A percentile compares a stretch with the other conserved stretches of the same genome.
Evolutionary conservation across 1,140 invertebrate genomes (phyloP).

Genomic region (Papilio dardanus): DNA sequence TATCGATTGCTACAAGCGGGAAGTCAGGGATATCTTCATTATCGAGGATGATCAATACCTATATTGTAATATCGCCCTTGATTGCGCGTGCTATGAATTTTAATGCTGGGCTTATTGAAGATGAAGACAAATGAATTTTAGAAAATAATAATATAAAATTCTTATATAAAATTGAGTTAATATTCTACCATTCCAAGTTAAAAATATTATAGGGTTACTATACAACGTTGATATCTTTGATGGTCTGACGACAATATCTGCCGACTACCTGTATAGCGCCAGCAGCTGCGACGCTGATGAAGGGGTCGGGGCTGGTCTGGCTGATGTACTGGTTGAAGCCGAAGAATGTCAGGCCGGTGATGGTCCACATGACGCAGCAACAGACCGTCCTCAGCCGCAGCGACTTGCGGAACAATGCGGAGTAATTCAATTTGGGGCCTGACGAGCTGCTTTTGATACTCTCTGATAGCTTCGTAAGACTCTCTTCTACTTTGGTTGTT

Average conservation of each 20-base stretch:
- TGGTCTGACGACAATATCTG: too few relatives aligned
- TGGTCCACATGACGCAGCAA: slow-evolving; percentile 87
- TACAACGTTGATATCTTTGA: too few relatives aligned
- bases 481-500: slow-evolving; percentile 78
- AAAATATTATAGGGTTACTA: too few relatives aligned
- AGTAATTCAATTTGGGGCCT: slow-evolving; percentile 81
- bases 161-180: too few relatives aligned
- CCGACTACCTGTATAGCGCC: slow-evolving; percentile 62
- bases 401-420: slow-evolving; percentile 87
- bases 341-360: slow-evolving; percentile 87
- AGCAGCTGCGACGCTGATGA: slow-evolving; percentile 85
- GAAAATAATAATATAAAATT: too few relatives aligned
- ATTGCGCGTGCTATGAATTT: neutral
- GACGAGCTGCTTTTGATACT: slow-evolving; percentile 53
- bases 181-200: too few relatives aligned
- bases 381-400: slow-evolving; percentile 87
- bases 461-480: slow-evolving; percentile 58
- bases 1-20: neutral
- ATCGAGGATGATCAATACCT: neutral
- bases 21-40: neutral
- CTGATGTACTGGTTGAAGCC: slow-evolving; percentile 90
- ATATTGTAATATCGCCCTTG: neutral
- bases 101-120: neutral
- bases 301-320: slow-evolving; percentile 87
- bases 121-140: neutral